Evolutionary conservation across 2,113 vertebrate species (phyloP), one percentile per base, ranked within the genome.

Genomic region (Baryphthengus martii): DNA sequence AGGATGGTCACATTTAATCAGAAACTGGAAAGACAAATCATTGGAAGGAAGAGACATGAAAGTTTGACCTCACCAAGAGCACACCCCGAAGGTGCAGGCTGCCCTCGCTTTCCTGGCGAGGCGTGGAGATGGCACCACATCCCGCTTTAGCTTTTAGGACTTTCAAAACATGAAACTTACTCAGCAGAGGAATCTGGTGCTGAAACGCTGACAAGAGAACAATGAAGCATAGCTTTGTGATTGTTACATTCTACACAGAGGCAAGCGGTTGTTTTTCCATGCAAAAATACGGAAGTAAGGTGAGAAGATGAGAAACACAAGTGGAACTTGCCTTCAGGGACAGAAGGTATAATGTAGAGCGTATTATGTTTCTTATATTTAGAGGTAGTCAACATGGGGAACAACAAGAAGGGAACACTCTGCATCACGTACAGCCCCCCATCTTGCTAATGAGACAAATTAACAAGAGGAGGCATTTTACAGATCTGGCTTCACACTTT

Each of bases 371-470:
- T 42, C 35, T 56, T 88, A 17, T 9, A 49, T 42, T 84, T 28
- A 47, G 62, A 72, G 62, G 58, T 31, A 4, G 15, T 26, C 61
- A 85, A 44, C 13, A 11, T 7, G 37, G 31, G 80, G 35, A 93
- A 68, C 26, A 81, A 63, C 1, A 73, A 44, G 31, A 87, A 82
- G n/a, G 33, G 49, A 75, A 67, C 25, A 35, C 40, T 31, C n/a
- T 62, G 58, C 70, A 25, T 72, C 67, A 52, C 10, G 9, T 17
- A 63, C 44, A 92, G 70, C 23, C 55, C 87, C 85, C 81, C 87
- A 63, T 33, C 39, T 63, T 62, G 59, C 82, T 94, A 93, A 95
- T 67, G 59, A 91, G 67, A 49, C 89, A 88, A 82, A 95, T 91
- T 72, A 95, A 79, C 20, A 25, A 67, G 59, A 81, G 71, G 67